A percentile compares a stretch with the other conserved stretches of the same genome.
Evolutionary conservation across 2,113 vertebrate genomes (phyloP).

Genomic region (Ia io): DNA sequence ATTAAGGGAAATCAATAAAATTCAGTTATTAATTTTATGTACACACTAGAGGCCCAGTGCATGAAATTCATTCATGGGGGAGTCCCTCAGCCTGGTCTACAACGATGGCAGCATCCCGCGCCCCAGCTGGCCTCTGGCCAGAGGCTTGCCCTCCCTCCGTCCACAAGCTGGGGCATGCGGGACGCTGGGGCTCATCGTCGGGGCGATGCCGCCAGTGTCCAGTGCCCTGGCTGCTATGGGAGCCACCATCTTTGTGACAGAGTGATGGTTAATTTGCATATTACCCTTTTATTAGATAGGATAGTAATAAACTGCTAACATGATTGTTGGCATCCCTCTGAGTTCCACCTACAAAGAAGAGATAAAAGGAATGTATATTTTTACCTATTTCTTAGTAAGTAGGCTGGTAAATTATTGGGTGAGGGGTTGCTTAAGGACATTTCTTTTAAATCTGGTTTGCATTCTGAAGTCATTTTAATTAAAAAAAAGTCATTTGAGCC

Average conservation of each 20-base stretch:
- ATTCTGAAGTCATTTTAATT: not conserved
- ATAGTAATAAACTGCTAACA: slow-evolving; percentile 7
- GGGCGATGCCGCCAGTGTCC: too few species aligned
- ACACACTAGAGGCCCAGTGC: not conserved
- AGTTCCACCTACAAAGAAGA: not conserved
- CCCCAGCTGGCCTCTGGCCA: too few species aligned
- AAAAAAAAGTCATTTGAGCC: not conserved
- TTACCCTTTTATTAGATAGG: too few species aligned
- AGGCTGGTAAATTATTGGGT: not conserved
- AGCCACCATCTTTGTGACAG: too few species aligned
- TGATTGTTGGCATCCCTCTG: not conserved
- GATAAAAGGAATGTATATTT: not conserved
- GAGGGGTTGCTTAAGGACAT: not conserved
- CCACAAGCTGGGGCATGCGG: too few species aligned
- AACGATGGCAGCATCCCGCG: too few species aligned
- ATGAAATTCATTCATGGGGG: too few species aligned
- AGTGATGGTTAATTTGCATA: too few species aligned
- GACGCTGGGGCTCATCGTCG: too few species aligned
- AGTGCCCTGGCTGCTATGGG: too few species aligned
- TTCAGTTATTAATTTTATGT: slow-evolving; percentile 28
- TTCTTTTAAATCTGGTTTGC: not conserved
- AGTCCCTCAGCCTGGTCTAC: too few species aligned
- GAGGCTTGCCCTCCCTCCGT: too few species aligned
- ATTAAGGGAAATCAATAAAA: not conserved
- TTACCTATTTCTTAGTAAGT: not conserved